phyloP scores from a whole-genome alignment of 2,797 vertebrate genomes.

The Trematomus bernacchii region DNA sequence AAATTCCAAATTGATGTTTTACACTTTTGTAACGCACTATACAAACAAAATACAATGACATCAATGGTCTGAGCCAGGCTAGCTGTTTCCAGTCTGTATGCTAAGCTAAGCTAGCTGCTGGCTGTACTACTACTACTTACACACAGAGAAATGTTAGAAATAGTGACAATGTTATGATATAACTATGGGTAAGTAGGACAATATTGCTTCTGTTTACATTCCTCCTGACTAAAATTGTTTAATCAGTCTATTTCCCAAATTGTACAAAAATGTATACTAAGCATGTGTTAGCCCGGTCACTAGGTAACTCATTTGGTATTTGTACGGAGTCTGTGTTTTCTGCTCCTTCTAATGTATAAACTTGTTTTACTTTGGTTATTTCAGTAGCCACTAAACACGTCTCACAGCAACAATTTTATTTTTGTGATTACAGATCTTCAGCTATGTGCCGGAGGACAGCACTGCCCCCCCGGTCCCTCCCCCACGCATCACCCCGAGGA shows the following conservation, averaged over 20 bases:
- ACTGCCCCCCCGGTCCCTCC: constrained; percentile 90
- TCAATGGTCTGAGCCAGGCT: not conserved
- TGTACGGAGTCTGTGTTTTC: not conserved
- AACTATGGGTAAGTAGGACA: not conserved
- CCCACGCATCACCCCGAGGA: constrained; percentile 91
- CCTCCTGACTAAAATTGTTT: no score
- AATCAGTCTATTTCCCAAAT: not conserved
- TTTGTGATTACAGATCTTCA: constrained; percentile 89
- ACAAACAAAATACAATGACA: not conserved
- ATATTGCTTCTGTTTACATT: no score
- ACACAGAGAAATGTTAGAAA: not conserved
- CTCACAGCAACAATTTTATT: not conserved
- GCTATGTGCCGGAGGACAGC: constrained; percentile 90
- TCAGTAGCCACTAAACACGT: constrained; percentile 14
- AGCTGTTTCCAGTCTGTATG: no score
- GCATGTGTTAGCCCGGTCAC: not conserved
- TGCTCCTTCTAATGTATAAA: not conserved
- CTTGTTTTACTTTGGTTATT: not conserved
- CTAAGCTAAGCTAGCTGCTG: not conserved
- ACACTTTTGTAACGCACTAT: not conserved
- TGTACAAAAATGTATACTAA: not conserved
- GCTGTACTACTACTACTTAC: not conserved
- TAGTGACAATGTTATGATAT: not conserved
- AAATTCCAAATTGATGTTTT: not conserved
- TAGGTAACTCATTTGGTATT: not conserved